phyloP scores from a whole-genome alignment of 2,888 invertebrate species.

The Cordilura impudica region DNA sequence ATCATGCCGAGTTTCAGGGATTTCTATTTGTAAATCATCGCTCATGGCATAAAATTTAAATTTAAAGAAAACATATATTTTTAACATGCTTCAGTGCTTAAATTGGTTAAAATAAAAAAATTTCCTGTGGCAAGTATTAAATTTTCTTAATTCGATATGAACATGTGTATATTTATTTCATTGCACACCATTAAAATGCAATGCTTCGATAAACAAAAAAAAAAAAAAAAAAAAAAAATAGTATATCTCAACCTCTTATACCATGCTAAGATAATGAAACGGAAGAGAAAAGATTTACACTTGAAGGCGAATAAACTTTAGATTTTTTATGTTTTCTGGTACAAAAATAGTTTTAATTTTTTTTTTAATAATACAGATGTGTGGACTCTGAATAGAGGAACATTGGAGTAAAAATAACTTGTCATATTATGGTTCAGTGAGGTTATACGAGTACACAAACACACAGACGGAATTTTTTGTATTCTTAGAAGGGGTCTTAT shows the following conservation, averaged over 20 bases:
- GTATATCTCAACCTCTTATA: neutral
- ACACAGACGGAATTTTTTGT: slow-evolving; percentile 20
- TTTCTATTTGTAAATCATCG: too few species aligned
- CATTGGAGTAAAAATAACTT: slow-evolving; percentile 51
- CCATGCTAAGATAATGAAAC: neutral
- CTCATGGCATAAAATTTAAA: too few species aligned
- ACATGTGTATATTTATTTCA: slow-evolving; percentile 31
- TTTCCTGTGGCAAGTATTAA: slow-evolving; percentile 12
- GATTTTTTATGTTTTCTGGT: neutral
- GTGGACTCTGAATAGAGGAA: slow-evolving; percentile 44
- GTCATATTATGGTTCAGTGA: slow-evolving; percentile 58
- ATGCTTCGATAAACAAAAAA: slow-evolving; percentile 55
- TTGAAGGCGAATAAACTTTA: slow-evolving; percentile 54
- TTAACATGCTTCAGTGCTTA: slow-evolving; percentile 43
- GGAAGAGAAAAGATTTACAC: neutral
- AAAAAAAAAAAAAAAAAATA: too few species aligned
- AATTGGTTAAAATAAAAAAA: slow-evolving; percentile 36
- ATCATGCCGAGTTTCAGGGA: too few species aligned
- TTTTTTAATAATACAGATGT: neutral
- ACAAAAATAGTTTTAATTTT: neutral
- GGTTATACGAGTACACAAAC: slow-evolving; percentile 5
- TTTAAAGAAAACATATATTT: neutral
- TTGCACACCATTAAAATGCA: slow-evolving; percentile 12
- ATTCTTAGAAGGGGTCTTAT: slow-evolving; percentile 74
- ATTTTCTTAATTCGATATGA: slow-evolving; percentile 41